Conservation (phyloP, 2,888 invertebrate species). For the Anagyrus pseudococci region DNA sequence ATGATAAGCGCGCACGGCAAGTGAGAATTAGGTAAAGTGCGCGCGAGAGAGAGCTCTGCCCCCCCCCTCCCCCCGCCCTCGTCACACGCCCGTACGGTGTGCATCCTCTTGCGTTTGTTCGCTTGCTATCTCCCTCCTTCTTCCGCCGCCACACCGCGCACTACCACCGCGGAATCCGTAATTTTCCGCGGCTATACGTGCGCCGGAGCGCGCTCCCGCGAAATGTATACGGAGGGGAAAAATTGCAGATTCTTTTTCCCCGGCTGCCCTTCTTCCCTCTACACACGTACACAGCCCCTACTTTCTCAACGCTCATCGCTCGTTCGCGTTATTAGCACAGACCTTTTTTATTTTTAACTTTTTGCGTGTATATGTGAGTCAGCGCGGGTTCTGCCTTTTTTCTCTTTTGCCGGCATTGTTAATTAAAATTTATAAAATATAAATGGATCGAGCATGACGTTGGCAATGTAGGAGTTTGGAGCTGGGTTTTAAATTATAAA, state of each 20-base stretch:
- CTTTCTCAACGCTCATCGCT: background rate
- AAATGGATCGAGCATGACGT: background rate
- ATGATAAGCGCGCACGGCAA: constrained; percentile 48
- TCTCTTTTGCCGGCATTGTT: constrained; percentile 12
- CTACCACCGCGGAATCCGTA: constrained; percentile 21
- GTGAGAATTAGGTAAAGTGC: constrained; percentile 45
- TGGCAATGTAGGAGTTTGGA: background rate
- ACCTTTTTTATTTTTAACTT: background rate
- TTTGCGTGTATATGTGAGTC: too few species aligned
- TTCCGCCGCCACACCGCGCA: background rate
- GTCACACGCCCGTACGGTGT: constrained; percentile 5
- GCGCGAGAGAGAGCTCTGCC: too few species aligned
- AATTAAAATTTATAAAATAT: constrained; percentile 24
- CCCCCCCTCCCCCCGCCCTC: background rate
- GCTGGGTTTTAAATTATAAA: constrained; percentile 4
- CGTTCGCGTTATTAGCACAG: background rate
- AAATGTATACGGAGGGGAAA: background rate
- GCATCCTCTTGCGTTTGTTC: background rate
- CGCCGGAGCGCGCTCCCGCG: background rate
- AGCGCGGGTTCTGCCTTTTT: too few species aligned
- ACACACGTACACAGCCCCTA: constrained; percentile 20
- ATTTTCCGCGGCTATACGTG: constrained; percentile 16
- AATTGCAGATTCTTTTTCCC: constrained; percentile 26
- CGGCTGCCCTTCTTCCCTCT: constrained; percentile 15
- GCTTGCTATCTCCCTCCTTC: background rate